Evolutionary conservation across 2,113 vertebrate species (phyloP), one percentile per base, ranked within the genome.

Genomic region (Suricata suricatta): DNA sequence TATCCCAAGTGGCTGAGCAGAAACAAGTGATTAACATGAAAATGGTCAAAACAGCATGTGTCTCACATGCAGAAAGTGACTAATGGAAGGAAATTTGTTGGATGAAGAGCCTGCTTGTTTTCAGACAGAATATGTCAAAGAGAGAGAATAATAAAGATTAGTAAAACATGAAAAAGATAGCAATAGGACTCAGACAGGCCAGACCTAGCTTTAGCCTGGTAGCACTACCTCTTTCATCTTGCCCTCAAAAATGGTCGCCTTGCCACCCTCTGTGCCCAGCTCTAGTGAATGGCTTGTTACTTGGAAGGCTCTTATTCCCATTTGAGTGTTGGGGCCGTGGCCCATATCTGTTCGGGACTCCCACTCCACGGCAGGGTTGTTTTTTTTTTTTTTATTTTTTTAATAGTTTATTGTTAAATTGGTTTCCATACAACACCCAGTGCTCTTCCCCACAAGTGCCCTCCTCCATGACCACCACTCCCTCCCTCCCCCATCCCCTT

Each of bases 71-170:
- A 31, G 64, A 93, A 54, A 83, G 21, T 85, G 21, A 47, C 50
- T 80, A 86, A 68, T 50, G 23, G 29, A 72, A 63, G 52, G 54
- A 64, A 93, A 64, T 17, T 3, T n/a, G 76, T 74, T 88, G 35
- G 27, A 50, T 27, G 38, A n/a, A 96, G 60, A 89, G 8, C 1
- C 23, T 86, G 29, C 66, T 97, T 93, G 23, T 71, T 86, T 64
- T 47, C 19, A 72, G 52, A 52, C 10, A 35, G 54, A 57, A 64
- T n/a, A n/a, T n/a, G 16, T 54, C 15, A 83, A 35, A 63, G 16
- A 90, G 10, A 87, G 93, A 57, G 23, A 77, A 72, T 38, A 83
- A 74, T 41, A 41, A 86, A 71, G 2, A 19, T 69, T 23, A 84
- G 69, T 33, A 88, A 50, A 82, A 50, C 23, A 29, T 12, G 54